These are phyloP conservation scores for Buteo buteo DNA, from an alignment of 2,113 vertebrate genomes.

Conservation along the genomic window DNA sequence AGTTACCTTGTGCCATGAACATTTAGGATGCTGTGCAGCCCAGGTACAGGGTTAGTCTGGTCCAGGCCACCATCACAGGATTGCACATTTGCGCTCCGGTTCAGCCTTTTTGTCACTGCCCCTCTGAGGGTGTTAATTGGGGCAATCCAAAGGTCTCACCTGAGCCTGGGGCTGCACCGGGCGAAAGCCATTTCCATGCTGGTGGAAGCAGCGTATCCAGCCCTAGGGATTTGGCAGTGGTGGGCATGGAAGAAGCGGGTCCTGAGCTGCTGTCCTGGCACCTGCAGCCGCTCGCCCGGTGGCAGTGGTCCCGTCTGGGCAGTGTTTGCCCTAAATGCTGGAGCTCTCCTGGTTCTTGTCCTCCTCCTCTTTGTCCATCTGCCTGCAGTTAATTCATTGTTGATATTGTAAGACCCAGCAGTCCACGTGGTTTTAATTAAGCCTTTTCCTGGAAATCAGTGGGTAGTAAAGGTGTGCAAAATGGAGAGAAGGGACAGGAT, in stretches of 20 bases:
- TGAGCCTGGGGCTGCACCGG: accelerated
- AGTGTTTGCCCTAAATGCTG: not conserved
- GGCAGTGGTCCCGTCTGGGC: not conserved
- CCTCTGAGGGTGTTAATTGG: not conserved
- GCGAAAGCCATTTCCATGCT: not conserved
- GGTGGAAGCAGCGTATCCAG: not conserved
- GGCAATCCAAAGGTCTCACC: not conserved
- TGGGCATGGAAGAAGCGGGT: not conserved
- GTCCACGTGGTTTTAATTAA: not conserved
- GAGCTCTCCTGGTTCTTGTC: not conserved
- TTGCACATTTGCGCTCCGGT: accelerated
- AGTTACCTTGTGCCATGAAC: not conserved
- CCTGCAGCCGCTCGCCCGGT: accelerated
- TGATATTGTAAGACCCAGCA: not conserved
- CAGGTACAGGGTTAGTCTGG: not conserved
- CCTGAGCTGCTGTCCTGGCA: not conserved
- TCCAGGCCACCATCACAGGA: not conserved
- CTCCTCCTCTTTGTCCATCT: not conserved
- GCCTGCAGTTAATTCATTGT: not conserved
- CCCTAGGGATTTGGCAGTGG: not conserved
- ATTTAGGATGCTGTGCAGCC: not conserved
- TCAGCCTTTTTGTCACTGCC: not conserved
- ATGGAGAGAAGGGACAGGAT: not conserved
- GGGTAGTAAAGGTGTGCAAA: not conserved
- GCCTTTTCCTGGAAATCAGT: not conserved